Evolutionary conservation across 2,888 invertebrate species (phyloP).

Genomic region (Syritta pipiens): DNA sequence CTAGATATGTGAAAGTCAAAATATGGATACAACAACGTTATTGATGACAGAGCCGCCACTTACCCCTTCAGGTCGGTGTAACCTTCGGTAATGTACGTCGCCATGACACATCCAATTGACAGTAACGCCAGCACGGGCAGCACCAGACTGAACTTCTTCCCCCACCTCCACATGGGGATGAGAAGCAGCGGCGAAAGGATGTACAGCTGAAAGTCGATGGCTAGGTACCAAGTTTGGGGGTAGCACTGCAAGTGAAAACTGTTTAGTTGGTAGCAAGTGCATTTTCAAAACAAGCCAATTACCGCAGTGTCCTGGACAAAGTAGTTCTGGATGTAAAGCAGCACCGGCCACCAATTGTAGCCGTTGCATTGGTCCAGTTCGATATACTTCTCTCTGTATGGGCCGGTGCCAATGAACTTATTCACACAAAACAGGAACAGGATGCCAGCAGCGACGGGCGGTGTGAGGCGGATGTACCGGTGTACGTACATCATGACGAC

Average conservation of each 20-base stretch:
- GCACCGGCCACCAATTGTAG: constrained; percentile 75
- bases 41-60: neutral
- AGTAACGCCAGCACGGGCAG: constrained; percentile 59
- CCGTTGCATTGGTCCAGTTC: neutral
- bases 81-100: constrained; percentile 18
- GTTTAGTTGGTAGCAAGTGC: too few species aligned
- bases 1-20: neutral
- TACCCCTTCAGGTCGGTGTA: constrained; percentile 33
- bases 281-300: too few species aligned
- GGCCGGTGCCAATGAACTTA: constrained; percentile 78
- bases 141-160: constrained; percentile 70
- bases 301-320: constrained; percentile 45
- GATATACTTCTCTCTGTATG: constrained; percentile 75
- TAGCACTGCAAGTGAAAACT: constrained; percentile 76
- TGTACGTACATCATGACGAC: constrained; percentile 67
- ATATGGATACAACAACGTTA: neutral
- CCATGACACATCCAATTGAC: constrained; percentile 59
- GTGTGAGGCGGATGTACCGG: constrained; percentile 78
- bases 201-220: constrained; percentile 81
- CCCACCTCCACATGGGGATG: constrained; percentile 78
- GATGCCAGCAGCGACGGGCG: constrained; percentile 79
- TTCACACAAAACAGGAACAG: constrained; percentile 77
- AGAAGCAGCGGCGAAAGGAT: constrained; percentile 81
- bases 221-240: constrained; percentile 81
- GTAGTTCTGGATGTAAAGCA: constrained; percentile 49